Conservation (phyloP, 2,797 vertebrate genomes). For the Syngnathus rostellatus region DNA sequence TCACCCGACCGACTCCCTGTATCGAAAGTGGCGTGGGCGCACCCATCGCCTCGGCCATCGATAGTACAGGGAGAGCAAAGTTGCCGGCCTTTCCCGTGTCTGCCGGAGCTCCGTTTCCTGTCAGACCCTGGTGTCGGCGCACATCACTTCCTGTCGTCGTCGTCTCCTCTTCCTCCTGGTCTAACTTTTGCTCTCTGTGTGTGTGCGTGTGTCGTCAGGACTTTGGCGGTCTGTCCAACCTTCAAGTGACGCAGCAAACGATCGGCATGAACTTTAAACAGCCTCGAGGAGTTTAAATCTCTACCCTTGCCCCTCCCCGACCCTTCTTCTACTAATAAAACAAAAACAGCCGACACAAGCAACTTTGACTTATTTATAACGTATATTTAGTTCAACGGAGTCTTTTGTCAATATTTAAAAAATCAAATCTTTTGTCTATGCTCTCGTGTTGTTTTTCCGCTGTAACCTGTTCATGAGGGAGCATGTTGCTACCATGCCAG, state of each 20-base stretch:
- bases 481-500: too few relatives aligned
- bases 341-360: not conserved
- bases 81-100: constrained; percentile 68
- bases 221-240: constrained; percentile 88
- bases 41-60: constrained; percentile 35
- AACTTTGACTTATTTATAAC: not conserved
- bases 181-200: not conserved
- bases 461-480: too few relatives aligned
- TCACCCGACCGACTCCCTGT: constrained; percentile 22
- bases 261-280: constrained; percentile 98
- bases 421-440: not conserved
- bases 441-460: too few relatives aligned
- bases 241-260: constrained; percentile 93
- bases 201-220: constrained; percentile 69
- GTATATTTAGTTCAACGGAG: not conserved
- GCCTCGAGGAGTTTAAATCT: constrained; percentile 82
- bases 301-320: not conserved
- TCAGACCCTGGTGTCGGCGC: constrained; percentile 66
- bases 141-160: not conserved
- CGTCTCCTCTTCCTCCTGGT: not conserved
- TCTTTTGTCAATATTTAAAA: not conserved
- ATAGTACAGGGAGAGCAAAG: constrained; percentile 48
- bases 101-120: constrained; percentile 55
- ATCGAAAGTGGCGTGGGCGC: constrained; percentile 41
- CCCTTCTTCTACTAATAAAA: constrained; percentile 30